Base-by-base conservation (phyloP, 2,113 vertebrate genomes). In the Thamnophis sirtalis region DNA sequence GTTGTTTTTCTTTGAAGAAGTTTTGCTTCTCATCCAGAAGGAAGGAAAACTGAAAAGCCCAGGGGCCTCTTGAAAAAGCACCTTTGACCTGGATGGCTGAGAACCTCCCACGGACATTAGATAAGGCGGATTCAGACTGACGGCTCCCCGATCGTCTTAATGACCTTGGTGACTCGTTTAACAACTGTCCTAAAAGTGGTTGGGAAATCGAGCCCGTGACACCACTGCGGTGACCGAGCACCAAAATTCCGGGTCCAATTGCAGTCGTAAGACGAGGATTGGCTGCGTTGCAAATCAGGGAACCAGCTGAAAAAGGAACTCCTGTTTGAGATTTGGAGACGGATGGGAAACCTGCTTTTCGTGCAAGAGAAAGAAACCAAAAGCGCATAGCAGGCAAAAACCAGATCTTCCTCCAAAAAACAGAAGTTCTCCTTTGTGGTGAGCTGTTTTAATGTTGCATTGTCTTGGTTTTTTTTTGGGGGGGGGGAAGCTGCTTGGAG, bases 351-450 rank as follows among this genome's bases (percentile, higher is more conserved):
- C 50, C 0, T 50, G 1, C 50, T 84, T 73, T 50, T 89, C 55
- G 51, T 19, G 60, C 91, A 89, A 38, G 50, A 60, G 84, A 28
- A 55, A 53, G 21, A 94, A 93, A 50, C 89, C 58, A 89, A 22
- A 8, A 24, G 2, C 0, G 0, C 5, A 49, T 9, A 89, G 13
- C n/a, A 33, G 68, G 33, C 13, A 73, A 73, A 73, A 33, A 3
- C 11, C 28, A 15, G 28, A 4, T 5, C 28, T 68, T 68, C 28
- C 28, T n/a, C 63, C 4, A 5, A 3, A 5, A 13, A 33, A 17
- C 13, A 73, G 63, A n/a, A 13, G 28, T 73, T 33, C n/a, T 73
- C 5, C n/a, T 33, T 33, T 33, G 63, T 33, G 13, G 26, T 5
- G 2, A 63, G 26, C 10, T 73, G 2, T 38, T 73, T 73, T 73